Evolutionary conservation across 2,113 vertebrate species (phyloP), one percentile per base, ranked within the genome.

Genomic region (Malurus elegans): DNA sequence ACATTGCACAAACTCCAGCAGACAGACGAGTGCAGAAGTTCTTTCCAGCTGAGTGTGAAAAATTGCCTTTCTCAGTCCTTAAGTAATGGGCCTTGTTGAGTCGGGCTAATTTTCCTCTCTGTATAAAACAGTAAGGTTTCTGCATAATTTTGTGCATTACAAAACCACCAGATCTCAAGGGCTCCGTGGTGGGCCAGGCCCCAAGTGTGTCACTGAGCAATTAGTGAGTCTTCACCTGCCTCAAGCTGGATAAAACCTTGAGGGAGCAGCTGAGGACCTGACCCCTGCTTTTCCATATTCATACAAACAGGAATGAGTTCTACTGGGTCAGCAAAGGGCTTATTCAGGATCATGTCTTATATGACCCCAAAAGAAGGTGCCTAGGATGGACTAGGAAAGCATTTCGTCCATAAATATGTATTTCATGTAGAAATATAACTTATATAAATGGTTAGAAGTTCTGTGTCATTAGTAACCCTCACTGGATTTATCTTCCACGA

Each of bases 201-300:
- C 83, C 94, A 78, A 71, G 88, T 16, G 96, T 94, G 88, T 83
- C 31, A 1, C 60, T 56, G 40, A 86, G 92, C 83, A 95, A 78
- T 93, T 96, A 84, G 47, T 7, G 80, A 86, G 69, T 74, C 88
- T 86, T 34, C 1, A 69, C 60, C 79, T 93, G 88, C 47, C 67
- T 95, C 71, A 54, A 62, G 51, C 64, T 78, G 88, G 74, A 83
- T 69, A 92, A 96, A 96, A 93, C 79, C 83, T 93, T 51, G 79
- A 90, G 80, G 56, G 79, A 94, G 83, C 80, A 93, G 88, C 91
- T 83, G 86, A 92, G 79, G 72, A 80, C 79, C 94, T 95, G 92
- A 95, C 95, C 96, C 72, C 75, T 88, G 47, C 79, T 92, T 56
- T 93, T 97, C 86, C 94, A 94, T 96, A 96, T 95, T 95, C 92